Evolutionary conservation across 2,797 vertebrate species (phyloP).

Genomic region (Leontocebus nigricollis): DNA sequence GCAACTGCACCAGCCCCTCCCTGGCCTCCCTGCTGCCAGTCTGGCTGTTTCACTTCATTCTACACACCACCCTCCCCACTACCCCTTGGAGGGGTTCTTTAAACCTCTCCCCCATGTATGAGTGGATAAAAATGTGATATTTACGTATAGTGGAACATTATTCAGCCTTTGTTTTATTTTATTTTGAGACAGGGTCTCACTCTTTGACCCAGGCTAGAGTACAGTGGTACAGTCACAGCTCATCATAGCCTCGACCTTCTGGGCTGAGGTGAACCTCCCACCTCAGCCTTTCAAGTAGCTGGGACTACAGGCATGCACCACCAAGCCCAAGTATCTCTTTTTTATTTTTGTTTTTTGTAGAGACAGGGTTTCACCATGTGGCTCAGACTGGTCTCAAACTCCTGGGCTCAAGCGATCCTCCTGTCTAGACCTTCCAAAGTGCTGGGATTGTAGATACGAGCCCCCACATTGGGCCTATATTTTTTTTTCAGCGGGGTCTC

Average conservation of each 20-base stretch:
- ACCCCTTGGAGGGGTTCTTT: not conserved
- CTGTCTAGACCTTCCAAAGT: not conserved
- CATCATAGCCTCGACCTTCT: not conserved
- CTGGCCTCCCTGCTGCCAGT: not conserved
- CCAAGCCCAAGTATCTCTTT: not conserved
- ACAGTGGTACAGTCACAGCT: not conserved
- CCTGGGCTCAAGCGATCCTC: not conserved
- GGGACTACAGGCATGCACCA: not conserved
- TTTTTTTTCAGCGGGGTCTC: no score
- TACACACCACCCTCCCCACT: not conserved
- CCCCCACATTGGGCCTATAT: not conserved
- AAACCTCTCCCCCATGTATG: not conserved
- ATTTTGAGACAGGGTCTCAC: no score
- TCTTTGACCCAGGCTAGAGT: not conserved
- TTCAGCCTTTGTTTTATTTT: not conserved
- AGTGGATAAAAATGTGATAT: not conserved
- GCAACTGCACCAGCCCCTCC: not conserved
- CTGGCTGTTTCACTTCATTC: not conserved
- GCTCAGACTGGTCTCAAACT: not conserved
- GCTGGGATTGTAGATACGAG: not conserved
- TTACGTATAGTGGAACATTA: not conserved
- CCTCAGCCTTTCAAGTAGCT: not conserved
- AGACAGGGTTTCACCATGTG: not conserved
- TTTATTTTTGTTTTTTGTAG: no score
- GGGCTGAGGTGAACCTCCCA: not conserved